phyloP scores from a whole-genome alignment of 2,113 vertebrate species.

The Macrotis lagotis region DNA sequence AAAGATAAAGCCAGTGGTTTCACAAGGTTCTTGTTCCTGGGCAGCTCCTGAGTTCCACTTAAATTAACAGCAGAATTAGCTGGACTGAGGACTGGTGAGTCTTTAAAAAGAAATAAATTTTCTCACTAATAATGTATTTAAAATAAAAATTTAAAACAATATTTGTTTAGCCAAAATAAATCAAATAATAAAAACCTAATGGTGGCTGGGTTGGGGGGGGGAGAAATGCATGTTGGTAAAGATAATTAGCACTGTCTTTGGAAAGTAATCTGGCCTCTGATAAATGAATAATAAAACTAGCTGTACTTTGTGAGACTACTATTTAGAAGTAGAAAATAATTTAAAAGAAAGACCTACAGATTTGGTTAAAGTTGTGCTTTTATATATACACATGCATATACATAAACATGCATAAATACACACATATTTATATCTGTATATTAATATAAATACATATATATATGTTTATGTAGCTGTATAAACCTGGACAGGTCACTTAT shows the following conservation, averaged over 20 bases:
- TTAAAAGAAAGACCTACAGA: neutral
- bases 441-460: neutral
- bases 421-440: neutral
- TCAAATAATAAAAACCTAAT: neutral
- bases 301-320: neutral
- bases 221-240: neutral
- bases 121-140: neutral
- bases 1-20: conserved; percentile 91
- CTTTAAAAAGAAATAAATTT: conserved; percentile 82
- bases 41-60: conserved; percentile 90
- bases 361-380: neutral
- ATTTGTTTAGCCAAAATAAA: neutral
- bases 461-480: too few species aligned
- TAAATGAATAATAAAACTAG: neutral
- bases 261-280: neutral
- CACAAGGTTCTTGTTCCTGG: conserved; percentile 88
- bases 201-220: neutral
- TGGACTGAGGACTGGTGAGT: conserved; percentile 88
- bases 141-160: neutral
- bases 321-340: conserved; percentile 31
- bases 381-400: neutral
- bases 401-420: neutral
- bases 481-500: too few species aligned
- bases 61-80: conserved; percentile 87
- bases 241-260: neutral